phyloP scores from a whole-genome alignment of 2,113 vertebrate genomes.

The Rhombomys opimus region DNA sequence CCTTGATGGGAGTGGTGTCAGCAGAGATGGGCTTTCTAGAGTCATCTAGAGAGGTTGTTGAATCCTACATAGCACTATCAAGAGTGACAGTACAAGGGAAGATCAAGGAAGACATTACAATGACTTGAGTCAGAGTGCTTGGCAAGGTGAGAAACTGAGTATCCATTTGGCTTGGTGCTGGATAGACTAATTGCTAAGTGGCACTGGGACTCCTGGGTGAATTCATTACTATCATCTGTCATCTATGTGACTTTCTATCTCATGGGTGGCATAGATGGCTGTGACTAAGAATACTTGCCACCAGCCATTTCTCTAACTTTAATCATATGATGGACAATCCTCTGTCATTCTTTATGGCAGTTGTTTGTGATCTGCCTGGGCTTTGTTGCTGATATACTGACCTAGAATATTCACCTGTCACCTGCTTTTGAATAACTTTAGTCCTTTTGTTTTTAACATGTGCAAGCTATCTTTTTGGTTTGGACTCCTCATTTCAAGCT shows the following conservation, averaged over 20 bases:
- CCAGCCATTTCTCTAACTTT: slow-evolving; percentile 65
- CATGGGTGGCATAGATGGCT: slow-evolving; percentile 18
- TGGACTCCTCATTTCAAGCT: slow-evolving; percentile 32
- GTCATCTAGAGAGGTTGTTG: slow-evolving; percentile 6
- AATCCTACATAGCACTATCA: background rate
- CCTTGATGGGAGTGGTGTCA: background rate
- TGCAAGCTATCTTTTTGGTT: slow-evolving; percentile 7
- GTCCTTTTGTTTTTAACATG: slow-evolving; percentile 33
- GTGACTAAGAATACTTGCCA: slow-evolving; percentile 44
- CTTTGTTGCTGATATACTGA: slow-evolving; percentile 51
- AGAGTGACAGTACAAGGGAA: slow-evolving; percentile 17
- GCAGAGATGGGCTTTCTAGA: background rate
- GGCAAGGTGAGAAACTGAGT: background rate
- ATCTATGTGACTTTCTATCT: slow-evolving; percentile 52
- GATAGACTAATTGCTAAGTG: slow-evolving; percentile 64
- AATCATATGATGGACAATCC: slow-evolving; percentile 63
- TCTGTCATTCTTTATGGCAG: slow-evolving; percentile 68
- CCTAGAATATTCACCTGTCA: slow-evolving; percentile 66
- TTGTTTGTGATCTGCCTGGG: slow-evolving; percentile 52
- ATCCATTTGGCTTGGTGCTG: slow-evolving; percentile 1
- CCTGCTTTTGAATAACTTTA: slow-evolving; percentile 63
- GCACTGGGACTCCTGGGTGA: slow-evolving; percentile 2
- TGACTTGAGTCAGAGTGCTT: slow-evolving; percentile 31
- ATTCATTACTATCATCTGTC: slow-evolving; percentile 49
- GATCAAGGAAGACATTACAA: background rate